Evolutionary conservation across 2,797 vertebrate species (phyloP), one percentile per base, ranked within the genome.

Genomic region (Sciurus carolinensis): DNA sequence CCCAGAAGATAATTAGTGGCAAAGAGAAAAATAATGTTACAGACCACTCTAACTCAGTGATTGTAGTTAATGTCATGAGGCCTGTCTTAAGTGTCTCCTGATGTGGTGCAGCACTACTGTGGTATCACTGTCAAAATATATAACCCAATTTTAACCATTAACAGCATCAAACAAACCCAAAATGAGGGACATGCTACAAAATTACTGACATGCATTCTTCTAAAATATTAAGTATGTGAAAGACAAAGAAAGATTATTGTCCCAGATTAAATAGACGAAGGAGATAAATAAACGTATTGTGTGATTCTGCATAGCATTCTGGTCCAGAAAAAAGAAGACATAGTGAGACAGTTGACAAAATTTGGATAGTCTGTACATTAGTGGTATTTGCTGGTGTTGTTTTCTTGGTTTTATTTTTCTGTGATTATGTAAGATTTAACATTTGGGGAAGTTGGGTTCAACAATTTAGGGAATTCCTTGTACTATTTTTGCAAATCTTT

Each of bases 321-420:
- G 17, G n/a, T 89, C n/a, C 52, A 84, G 30, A 4, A 80, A 83
- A 85, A 69, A 54, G n/a, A 57, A 50, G 44, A 36, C 26, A 86
- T 42, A 73, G 36, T 62, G 28, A 24, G 8, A 72, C 17, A 59
- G n/a, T n/a, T 80, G 72, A 71, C 33, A 89, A 86, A 79, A 79
- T 15, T 71, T 81, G 50, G 79, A 73, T 57, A 24, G 44, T 62
- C 33, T 85, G 12, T 86, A 88, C 42, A 36, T 95, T 77, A 73
- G 50, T 47, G 39, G 10, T 67, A 87, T 83, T 92, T 92, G 47
- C 14, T 62, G 18, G 66, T 71, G 13, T 91, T 80, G 30, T 77
- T 94, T 89, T 91, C 52, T 87, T 69, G 15, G 42, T 92, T 75
- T 95, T 1, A 69, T 87, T 88, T 85, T 79, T 71, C 42, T 90